Conservation (phyloP, 1,140 invertebrate species). For the Lasaia peninsularis region DNA sequence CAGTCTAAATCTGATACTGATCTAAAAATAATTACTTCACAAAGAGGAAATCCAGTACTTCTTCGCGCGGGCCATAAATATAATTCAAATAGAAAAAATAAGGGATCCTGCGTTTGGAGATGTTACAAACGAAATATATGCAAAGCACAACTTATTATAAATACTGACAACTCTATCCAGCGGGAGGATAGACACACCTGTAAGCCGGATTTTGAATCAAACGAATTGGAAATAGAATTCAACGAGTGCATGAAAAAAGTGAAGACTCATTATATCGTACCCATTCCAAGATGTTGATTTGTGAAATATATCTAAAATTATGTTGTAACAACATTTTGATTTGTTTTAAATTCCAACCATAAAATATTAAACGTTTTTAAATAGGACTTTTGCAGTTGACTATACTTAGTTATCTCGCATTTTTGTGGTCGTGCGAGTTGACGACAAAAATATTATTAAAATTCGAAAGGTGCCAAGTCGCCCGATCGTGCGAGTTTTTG, state of each 20-base stretch:
- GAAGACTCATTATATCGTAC: constrained; percentile 12
- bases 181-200: constrained; percentile 6
- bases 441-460: too few species aligned
- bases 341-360: too few species aligned
- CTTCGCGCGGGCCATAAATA: constrained; percentile 9
- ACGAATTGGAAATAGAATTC: constrained; percentile 11
- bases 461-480: too few species aligned
- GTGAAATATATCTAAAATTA: too few species aligned
- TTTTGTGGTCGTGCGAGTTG: too few species aligned
- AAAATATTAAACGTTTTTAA: too few species aligned
- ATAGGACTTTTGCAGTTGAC: too few species aligned
- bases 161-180: neutral
- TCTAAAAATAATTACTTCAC: constrained; percentile 7
- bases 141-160: neutral
- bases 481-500: too few species aligned
- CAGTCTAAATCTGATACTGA: neutral
- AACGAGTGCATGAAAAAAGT: constrained; percentile 15
- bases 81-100: neutral
- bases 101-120: neutral
- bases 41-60: constrained; percentile 13
- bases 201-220: constrained; percentile 18
- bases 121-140: neutral
- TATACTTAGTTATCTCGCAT: too few species aligned
- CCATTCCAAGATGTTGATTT: constrained; percentile 12
- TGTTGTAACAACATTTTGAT: too few species aligned